These are phyloP conservation scores for Uromys caudimaculatus DNA, from an alignment of 2,797 vertebrate genomes.

Conservation along the genomic window DNA sequence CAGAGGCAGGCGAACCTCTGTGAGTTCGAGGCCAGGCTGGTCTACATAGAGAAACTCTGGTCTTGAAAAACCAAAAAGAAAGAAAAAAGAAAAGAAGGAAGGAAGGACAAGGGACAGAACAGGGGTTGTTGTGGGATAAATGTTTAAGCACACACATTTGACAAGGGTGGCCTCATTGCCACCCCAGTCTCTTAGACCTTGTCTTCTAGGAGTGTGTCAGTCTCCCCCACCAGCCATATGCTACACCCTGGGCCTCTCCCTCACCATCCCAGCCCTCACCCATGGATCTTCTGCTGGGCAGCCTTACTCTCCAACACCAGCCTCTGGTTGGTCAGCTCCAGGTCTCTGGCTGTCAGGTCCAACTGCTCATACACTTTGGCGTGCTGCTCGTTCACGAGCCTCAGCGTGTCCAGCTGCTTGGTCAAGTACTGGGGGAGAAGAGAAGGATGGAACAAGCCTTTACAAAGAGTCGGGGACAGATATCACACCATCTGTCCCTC, in stretches of 20 bases:
- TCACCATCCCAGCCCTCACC: conserved; percentile 86
- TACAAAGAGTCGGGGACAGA: conserved; percentile 50
- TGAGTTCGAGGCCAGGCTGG: neutral
- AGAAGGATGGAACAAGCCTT: neutral
- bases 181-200: neutral
- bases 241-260: neutral
- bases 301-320: conserved; percentile 97
- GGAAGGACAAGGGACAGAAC: neutral
- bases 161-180: neutral
- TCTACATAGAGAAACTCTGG: neutral
- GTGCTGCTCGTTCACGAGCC: conserved; percentile 98
- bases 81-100: neutral
- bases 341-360: conserved; percentile 95
- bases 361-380: conserved; percentile 98
- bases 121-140: neutral
- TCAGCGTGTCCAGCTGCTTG: conserved; percentile 95
- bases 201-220: neutral
- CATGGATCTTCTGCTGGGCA: conserved; percentile 97
- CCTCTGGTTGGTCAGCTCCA: conserved; percentile 97
- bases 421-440: conserved; percentile 93
- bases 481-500: neutral
- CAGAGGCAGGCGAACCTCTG: neutral
- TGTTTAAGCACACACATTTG: neutral
- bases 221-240: rapidly evolving
- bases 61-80: neutral